A percentile compares a stretch with the other conserved stretches of the same genome.
Conservation (phyloP, 2,113 vertebrate species). For the Zosterops pallidus region DNA sequence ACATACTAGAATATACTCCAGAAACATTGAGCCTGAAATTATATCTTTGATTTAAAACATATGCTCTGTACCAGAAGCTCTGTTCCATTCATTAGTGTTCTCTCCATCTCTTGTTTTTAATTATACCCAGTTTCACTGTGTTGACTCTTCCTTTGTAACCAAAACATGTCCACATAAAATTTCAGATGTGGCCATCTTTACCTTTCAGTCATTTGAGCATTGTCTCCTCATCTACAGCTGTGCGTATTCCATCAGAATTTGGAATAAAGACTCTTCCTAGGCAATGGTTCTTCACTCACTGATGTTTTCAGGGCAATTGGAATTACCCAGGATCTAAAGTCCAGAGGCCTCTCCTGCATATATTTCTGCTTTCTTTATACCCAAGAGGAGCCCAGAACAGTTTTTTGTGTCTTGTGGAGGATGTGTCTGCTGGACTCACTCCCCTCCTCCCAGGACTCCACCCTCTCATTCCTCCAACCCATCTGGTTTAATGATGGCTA, state of each 20-base stretch:
- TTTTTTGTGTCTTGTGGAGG: neutral
- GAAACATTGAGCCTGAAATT: neutral
- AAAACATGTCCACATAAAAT: neutral
- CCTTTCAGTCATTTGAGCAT: neutral
- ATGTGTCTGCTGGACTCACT: neutral
- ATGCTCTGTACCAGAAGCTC: neutral
- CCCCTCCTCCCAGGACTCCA: neutral
- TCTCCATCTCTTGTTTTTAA: neutral
- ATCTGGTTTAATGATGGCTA: neutral
- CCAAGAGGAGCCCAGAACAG: neutral
- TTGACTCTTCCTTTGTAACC: neutral
- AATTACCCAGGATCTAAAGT: neutral
- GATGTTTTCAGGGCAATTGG: neutral
- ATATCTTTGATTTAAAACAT: neutral
- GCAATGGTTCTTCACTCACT: neutral
- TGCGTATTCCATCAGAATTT: neutral
- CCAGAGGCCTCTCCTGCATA: rapidly evolving
- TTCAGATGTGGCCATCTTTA: neutral
- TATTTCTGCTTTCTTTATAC: neutral
- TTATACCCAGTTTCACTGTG: neutral
- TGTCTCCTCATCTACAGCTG: neutral
- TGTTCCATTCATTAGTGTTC: neutral
- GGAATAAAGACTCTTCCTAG: neutral
- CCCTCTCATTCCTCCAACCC: neutral
- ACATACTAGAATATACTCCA: neutral